A percentile compares a stretch with the other conserved stretches of the same genome.
These are phyloP conservation scores for Papilio elwesi DNA, from an alignment of 2,888 invertebrate species.

Conservation along the genomic window DNA sequence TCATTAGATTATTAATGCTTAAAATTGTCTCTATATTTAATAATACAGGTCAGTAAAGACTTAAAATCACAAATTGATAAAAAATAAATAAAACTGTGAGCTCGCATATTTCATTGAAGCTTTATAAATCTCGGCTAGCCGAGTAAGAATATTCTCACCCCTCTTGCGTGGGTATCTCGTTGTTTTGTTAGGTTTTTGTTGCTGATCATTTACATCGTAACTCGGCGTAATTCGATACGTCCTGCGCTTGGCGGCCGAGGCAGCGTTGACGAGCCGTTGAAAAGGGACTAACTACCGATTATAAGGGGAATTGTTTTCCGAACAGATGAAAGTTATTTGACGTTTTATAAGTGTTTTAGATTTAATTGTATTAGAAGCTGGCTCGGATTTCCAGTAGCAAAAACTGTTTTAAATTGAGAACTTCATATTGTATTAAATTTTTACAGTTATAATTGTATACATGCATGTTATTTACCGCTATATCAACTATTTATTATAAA, in stretches of 20 bases:
- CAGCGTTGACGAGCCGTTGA: slow-evolving; percentile 47
- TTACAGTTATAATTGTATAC: no score
- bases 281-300: slow-evolving; percentile 49
- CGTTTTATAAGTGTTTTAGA: background rate
- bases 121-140: slow-evolving; percentile 77
- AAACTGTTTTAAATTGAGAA: no score
- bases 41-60: slow-evolving; percentile 13
- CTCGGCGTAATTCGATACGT: slow-evolving; percentile 80
- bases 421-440: no score
- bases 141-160: slow-evolving; percentile 79
- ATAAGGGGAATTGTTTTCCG: slow-evolving; percentile 35
- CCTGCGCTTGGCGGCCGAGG: slow-evolving; percentile 69
- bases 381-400: background rate
- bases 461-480: no score
- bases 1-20: no score
- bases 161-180: slow-evolving; percentile 53
- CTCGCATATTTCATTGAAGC: slow-evolving; percentile 73
- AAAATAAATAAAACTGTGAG: slow-evolving; percentile 46
- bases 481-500: no score
- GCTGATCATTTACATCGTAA: slow-evolving; percentile 79
- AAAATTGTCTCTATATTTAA: background rate
- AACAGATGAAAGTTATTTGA: slow-evolving; percentile 6
- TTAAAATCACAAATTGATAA: slow-evolving; percentile 42
- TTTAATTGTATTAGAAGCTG: background rate
- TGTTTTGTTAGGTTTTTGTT: slow-evolving; percentile 69